These are phyloP conservation scores for Thera obeliscata DNA, from an alignment of 2,888 invertebrate species.

Conservation along the genomic window DNA sequence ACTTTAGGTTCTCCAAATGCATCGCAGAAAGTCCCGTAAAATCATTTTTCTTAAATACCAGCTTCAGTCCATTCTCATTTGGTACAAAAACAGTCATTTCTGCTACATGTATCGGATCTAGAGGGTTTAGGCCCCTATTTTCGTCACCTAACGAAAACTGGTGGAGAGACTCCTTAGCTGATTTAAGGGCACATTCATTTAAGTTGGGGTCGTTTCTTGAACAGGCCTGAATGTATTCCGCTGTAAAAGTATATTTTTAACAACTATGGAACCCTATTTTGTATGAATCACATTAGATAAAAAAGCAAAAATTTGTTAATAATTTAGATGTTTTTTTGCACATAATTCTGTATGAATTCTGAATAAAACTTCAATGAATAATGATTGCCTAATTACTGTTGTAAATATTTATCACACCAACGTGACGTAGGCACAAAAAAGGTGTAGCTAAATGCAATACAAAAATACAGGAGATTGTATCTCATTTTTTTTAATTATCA, in stretches of 20 bases:
- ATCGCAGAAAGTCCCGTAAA: conserved; percentile 65
- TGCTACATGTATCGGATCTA: conserved; percentile 64
- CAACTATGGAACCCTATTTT: no score
- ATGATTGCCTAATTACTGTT: no score
- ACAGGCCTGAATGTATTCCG: conserved; percentile 60
- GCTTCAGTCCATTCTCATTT: conserved; percentile 63
- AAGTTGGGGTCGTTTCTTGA: conserved; percentile 68
- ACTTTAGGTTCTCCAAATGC: conserved; percentile 59
- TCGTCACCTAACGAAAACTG: conserved; percentile 62
- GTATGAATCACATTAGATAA: no score
- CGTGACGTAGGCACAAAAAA: no score
- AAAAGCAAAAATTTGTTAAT: no score
- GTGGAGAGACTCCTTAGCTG: conserved; percentile 60
- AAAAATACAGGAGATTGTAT: not conserved
- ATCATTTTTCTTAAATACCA: conserved; percentile 63
- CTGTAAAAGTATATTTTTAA: conserved; percentile 47
- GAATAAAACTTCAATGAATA: no score
- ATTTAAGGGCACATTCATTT: conserved; percentile 64
- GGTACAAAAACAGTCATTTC: conserved; percentile 65
- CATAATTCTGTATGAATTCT: no score
- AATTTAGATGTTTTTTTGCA: no score
- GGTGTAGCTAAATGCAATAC: not conserved
- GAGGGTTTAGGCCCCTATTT: conserved; percentile 52
- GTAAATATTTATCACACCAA: no score
- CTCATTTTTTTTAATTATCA: not conserved